These are phyloP conservation scores for Stigmatopora argus DNA, from an alignment of 2,113 vertebrate genomes.

Conservation along the genomic window DNA sequence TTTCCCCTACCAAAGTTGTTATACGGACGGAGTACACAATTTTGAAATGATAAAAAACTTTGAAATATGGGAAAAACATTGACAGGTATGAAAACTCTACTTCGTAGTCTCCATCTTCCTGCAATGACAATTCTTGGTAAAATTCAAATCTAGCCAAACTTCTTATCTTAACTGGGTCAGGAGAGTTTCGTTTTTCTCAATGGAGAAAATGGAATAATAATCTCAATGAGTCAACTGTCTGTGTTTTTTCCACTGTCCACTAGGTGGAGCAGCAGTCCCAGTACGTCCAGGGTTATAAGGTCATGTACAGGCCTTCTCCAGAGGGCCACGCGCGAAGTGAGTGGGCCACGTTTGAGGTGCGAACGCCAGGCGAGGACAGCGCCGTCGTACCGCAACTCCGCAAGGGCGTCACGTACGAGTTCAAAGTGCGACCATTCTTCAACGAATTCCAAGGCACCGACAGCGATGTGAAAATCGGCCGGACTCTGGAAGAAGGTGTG, in stretches of 20 bases:
- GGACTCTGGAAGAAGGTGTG: slow-evolving; percentile 94
- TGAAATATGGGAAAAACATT: too few species aligned
- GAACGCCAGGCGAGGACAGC: slow-evolving; percentile 84
- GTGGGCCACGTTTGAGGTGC: slow-evolving; percentile 93
- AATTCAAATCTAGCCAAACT: not conserved
- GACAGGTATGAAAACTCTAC: too few species aligned
- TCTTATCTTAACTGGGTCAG: not conserved
- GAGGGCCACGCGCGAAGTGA: slow-evolving; percentile 75
- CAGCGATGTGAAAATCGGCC: slow-evolving; percentile 92
- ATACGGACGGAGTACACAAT: too few species aligned
- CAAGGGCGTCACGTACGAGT: slow-evolving; percentile 92
- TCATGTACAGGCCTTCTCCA: slow-evolving; percentile 83
- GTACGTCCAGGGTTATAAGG: slow-evolving; percentile 95
- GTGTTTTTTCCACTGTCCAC: slow-evolving; percentile 18
- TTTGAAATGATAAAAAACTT: too few species aligned
- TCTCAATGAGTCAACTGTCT: slow-evolving; percentile 13
- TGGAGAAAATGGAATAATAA: not conserved
- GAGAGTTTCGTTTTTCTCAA: not conserved
- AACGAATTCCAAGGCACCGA: slow-evolving; percentile 98
- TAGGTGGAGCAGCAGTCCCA: slow-evolving; percentile 97
- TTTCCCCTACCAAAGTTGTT: too few species aligned
- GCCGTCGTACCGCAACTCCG: slow-evolving; percentile 83
- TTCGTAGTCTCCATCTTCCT: too few species aligned
- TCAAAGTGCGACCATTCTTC: slow-evolving; percentile 96
- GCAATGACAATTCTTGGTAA: not conserved